A percentile compares a stretch with the other conserved stretches of the same genome.
phyloP scores from a whole-genome alignment of 2,113 vertebrate genomes.

The Cyanoramphus novaezelandiae region DNA sequence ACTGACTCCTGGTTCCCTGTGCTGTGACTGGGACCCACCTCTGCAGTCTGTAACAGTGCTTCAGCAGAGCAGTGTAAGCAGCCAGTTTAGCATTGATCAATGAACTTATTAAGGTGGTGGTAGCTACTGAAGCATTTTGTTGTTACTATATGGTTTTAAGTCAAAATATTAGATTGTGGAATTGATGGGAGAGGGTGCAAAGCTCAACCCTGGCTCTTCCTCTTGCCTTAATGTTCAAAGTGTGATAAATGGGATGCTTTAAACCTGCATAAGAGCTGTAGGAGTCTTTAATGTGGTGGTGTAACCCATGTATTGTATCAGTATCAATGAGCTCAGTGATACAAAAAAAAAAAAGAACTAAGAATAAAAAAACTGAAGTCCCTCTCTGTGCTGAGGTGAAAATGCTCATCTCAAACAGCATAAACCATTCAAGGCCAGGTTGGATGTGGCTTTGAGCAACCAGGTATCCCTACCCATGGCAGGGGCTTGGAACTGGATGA shows the following conservation, averaged over 20 bases:
- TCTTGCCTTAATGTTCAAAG: background rate
- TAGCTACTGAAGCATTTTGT: slow-evolving; percentile 17
- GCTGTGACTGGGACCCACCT: background rate
- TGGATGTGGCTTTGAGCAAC: background rate
- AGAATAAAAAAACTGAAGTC: background rate
- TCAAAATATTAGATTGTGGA: background rate
- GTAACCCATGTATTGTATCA: background rate
- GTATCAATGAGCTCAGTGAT: background rate
- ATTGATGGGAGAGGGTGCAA: background rate
- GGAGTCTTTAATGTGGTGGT: background rate
- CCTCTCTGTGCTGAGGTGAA: background rate
- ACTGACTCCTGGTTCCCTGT: background rate
- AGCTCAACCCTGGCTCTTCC: background rate
- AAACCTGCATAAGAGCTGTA: background rate
- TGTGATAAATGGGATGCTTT: background rate
- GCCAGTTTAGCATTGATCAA: slow-evolving; percentile 49
- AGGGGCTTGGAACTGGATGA: background rate
- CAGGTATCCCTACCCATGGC: background rate
- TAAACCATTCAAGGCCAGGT: background rate
- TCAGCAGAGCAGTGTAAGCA: background rate
- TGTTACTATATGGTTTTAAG: slow-evolving; percentile 5
- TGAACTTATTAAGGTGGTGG: slow-evolving; percentile 35
- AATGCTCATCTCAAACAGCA: background rate
- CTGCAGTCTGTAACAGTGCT: slow-evolving; percentile 3
- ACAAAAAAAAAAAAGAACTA: background rate